Conservation (phyloP, 1,140 invertebrate species). For the Alviniconcha marisindica region DNA sequence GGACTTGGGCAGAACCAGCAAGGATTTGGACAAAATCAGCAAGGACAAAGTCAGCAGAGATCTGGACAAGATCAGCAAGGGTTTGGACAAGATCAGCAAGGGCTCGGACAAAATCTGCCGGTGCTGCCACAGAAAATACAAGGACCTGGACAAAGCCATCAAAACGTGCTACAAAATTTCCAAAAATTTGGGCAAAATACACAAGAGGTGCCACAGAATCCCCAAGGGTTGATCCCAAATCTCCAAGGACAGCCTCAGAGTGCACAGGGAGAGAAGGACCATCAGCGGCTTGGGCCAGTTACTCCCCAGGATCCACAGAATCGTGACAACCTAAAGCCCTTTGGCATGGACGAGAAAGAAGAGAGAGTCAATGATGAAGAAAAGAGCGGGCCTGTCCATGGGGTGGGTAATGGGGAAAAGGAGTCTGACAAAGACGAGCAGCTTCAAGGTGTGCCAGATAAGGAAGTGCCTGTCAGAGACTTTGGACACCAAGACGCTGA, state of each 20-base stretch:
- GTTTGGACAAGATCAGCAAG: not conserved
- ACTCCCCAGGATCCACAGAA: not conserved
- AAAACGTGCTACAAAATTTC: no score
- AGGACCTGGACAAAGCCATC: no score
- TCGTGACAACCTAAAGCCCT: not conserved
- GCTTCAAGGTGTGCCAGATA: no score
- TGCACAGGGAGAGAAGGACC: not conserved
- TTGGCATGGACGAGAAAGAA: not conserved
- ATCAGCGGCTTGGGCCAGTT: not conserved
- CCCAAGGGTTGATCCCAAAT: not conserved
- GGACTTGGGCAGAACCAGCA: not conserved
- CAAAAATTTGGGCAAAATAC: not conserved
- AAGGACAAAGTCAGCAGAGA: not conserved
- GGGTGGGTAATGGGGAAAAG: no score
- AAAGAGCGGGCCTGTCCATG: no score
- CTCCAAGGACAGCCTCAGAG: not conserved
- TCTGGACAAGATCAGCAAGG: not conserved
- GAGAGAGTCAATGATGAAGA: not conserved
- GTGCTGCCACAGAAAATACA: not conserved
- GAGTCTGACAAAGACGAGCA: no score
- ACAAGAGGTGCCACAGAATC: no score
- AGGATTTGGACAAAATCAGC: not conserved
- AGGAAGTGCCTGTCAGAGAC: no score
- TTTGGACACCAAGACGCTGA: no score
- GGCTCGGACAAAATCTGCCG: not conserved